These are phyloP conservation scores for Ahaetulla prasina DNA, from an alignment of 2,113 vertebrate species.

Conservation along the genomic window DNA sequence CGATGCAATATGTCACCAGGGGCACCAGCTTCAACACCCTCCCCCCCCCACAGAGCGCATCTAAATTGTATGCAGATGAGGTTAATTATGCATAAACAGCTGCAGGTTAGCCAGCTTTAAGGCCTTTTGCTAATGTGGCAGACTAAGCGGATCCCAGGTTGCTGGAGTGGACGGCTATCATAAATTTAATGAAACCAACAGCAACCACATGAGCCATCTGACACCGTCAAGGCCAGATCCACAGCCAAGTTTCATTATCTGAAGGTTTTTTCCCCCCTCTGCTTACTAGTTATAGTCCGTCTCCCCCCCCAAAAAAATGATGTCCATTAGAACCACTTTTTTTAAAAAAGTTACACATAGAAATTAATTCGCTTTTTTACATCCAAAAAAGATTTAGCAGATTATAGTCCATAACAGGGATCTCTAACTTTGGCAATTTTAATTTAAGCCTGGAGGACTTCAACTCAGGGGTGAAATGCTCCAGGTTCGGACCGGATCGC, in stretches of 20 bases:
- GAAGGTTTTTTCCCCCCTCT: background rate
- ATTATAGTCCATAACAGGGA: background rate
- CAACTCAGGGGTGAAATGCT: no score
- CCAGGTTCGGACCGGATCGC: no score
- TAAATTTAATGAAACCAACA: background rate
- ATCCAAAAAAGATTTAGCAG: background rate
- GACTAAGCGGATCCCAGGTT: background rate
- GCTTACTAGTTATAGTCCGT: background rate
- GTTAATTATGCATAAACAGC: background rate
- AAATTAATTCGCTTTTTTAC: background rate
- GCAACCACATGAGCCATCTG: background rate
- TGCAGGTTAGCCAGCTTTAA: background rate
- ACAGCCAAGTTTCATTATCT: background rate
- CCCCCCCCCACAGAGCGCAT: background rate
- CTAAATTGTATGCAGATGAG: background rate
- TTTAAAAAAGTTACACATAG: background rate
- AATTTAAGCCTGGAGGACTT: no score
- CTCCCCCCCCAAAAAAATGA: no score
- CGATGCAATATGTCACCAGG: background rate
- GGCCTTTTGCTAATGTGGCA: background rate
- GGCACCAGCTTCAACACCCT: background rate
- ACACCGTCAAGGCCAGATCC: background rate
- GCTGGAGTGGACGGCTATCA: background rate
- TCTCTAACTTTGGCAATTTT: no score
- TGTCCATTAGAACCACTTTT: background rate